phyloP scores from a whole-genome alignment of 2,888 invertebrate genomes.

The Pyrrhosoma nymphula region DNA sequence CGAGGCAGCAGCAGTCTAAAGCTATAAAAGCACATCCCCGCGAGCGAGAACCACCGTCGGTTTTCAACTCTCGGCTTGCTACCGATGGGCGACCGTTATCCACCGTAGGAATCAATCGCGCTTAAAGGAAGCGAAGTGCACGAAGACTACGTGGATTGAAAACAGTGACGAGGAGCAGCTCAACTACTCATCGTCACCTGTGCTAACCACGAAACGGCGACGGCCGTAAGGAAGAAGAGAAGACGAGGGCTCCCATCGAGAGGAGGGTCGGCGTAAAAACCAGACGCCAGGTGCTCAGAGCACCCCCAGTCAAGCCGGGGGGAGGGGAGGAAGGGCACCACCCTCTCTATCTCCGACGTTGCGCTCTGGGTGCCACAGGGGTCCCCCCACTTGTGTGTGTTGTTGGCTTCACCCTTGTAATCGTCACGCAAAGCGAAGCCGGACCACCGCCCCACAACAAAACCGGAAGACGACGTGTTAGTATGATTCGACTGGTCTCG shows the following conservation, averaged over 20 bases:
- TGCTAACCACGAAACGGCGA: background rate
- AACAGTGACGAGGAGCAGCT: background rate
- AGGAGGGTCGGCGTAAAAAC: background rate
- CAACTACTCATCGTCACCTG: conserved; percentile 42
- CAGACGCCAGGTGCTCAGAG: conserved; percentile 48
- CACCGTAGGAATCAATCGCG: background rate
- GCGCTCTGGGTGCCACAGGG: conserved; percentile 62
- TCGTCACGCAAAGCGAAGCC: conserved; percentile 51
- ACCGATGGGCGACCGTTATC: background rate
- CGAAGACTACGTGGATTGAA: background rate
- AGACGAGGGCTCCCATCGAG: background rate
- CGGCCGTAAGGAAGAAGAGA: no score
- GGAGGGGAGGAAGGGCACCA: background rate
- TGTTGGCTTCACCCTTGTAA: conserved; percentile 35
- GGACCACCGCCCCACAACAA: background rate
- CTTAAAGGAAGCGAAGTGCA: background rate
- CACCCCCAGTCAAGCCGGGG: no score
- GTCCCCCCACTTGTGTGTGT: background rate
- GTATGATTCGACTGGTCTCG: background rate
- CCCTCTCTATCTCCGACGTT: conserved; percentile 32
- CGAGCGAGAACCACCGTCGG: background rate
- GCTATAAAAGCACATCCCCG: background rate
- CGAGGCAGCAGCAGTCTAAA: background rate
- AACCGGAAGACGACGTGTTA: conserved; percentile 43
- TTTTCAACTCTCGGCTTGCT: background rate